phyloP scores from a whole-genome alignment of 2,113 vertebrate species.

The Forbesichthys papilliferus region DNA sequence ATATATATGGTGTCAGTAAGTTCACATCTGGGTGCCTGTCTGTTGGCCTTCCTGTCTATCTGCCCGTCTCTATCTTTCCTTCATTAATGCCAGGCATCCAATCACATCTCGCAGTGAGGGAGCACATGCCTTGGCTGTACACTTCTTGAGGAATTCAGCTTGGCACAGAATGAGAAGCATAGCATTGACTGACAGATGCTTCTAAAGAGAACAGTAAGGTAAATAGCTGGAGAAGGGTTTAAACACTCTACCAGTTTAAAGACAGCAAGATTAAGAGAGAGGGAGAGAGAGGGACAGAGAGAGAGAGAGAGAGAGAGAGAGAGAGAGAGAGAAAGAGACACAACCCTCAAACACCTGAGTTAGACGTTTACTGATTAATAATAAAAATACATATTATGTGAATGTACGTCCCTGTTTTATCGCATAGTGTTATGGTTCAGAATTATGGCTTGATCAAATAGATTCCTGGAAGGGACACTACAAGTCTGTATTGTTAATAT shows the following conservation, averaged over 20 bases:
- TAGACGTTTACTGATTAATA: neutral
- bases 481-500: no score
- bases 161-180: slow-evolving; percentile 46
- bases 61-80: slow-evolving; percentile 34
- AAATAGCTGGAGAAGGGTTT: no score
- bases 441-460: no score
- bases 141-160: slow-evolving; percentile 50
- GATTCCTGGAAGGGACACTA: no score
- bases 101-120: slow-evolving; percentile 53
- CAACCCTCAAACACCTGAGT: no score
- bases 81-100: slow-evolving; percentile 40
- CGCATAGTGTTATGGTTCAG: no score
- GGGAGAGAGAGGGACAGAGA: no score
- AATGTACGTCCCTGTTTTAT: no score
- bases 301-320: no score
- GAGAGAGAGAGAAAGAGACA: no score
- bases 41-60: slow-evolving; percentile 28
- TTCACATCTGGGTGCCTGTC: slow-evolving; percentile 35
- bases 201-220: neutral
- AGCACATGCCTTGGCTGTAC: slow-evolving; percentile 53
- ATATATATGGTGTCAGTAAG: slow-evolving; percentile 1
- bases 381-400: neutral
- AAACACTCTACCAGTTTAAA: no score
- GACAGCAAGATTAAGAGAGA: no score
- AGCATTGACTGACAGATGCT: slow-evolving; percentile 49